Evolutionary conservation across 2,113 vertebrate species (phyloP).

Genomic region (Sciurus niger): DNA sequence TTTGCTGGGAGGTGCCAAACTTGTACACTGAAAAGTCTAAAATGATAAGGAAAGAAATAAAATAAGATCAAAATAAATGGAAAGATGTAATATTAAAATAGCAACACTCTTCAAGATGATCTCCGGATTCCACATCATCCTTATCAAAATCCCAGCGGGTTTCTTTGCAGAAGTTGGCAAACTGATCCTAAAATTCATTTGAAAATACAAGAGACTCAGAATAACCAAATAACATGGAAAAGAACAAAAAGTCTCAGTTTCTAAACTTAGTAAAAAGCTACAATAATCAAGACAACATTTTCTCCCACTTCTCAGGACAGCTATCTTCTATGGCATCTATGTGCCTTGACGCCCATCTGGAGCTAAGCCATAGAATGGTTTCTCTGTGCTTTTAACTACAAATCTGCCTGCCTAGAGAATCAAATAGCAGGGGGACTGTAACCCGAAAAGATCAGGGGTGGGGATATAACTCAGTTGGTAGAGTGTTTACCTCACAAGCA

Average conservation of each 20-base stretch:
- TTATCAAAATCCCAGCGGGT: background rate
- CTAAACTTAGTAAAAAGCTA: conserved; percentile 15
- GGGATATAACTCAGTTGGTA: no score
- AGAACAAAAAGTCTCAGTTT: background rate
- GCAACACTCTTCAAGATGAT: background rate
- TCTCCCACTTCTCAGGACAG: background rate
- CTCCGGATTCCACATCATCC: background rate
- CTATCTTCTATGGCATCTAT: background rate
- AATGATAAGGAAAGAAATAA: background rate
- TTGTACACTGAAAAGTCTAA: background rate
- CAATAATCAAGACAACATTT: background rate
- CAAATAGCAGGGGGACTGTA: background rate
- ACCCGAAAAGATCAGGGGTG: no score
- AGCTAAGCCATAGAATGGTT: background rate
- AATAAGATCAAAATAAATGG: background rate
- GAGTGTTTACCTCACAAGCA: no score
- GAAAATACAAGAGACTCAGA: background rate
- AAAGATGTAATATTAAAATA: background rate
- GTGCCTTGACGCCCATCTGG: background rate
- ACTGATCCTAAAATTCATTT: background rate
- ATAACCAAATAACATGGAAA: background rate
- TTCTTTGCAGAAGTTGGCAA: conserved; percentile 1
- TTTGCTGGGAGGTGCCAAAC: background rate
- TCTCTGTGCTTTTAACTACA: background rate
- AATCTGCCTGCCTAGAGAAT: background rate